These are phyloP conservation scores for Drosophila jambulina DNA, from an alignment of 1,140 invertebrate species.

Conservation along the genomic window DNA sequence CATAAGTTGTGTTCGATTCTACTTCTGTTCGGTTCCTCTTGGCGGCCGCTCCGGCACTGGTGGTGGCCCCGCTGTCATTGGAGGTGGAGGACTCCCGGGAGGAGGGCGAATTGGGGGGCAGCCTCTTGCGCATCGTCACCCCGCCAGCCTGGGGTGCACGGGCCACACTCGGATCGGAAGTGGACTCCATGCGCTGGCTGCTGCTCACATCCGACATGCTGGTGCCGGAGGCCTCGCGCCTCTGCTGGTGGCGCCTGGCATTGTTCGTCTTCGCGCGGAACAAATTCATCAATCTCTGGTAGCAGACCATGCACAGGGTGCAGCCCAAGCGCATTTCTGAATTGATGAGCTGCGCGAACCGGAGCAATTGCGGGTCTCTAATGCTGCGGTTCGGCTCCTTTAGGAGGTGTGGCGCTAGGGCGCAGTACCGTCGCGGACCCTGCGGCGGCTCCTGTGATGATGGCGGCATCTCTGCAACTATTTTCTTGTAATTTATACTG, in stretches of 20 bases:
- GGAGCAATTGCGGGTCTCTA: rapidly evolving
- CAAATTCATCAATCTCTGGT: not conserved
- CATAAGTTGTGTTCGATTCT: not conserved
- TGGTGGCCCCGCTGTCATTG: not conserved
- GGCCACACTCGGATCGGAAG: not conserved
- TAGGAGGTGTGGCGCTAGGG: not conserved
- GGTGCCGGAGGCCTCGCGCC: not conserved
- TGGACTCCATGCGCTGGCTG: slow-evolving; percentile 25
- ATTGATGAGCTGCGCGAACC: not conserved
- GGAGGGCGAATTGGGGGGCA: not conserved
- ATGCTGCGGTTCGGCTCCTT: not conserved
- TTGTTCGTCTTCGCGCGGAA: slow-evolving; percentile 27
- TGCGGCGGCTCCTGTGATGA: not conserved
- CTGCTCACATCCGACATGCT: slow-evolving; percentile 46
- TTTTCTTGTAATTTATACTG: too few species aligned
- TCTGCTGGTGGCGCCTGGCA: not conserved
- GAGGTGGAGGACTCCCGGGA: not conserved
- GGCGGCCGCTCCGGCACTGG: not conserved
- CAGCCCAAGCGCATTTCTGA: not conserved
- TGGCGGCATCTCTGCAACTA: not conserved
- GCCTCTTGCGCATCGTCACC: not conserved
- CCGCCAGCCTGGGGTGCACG: not conserved
- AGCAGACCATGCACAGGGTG: not conserved
- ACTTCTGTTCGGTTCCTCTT: not conserved
- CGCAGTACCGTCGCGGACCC: not conserved